These are phyloP conservation scores for Rhombomys opimus DNA, from an alignment of 2,113 vertebrate species.

Conservation along the genomic window DNA sequence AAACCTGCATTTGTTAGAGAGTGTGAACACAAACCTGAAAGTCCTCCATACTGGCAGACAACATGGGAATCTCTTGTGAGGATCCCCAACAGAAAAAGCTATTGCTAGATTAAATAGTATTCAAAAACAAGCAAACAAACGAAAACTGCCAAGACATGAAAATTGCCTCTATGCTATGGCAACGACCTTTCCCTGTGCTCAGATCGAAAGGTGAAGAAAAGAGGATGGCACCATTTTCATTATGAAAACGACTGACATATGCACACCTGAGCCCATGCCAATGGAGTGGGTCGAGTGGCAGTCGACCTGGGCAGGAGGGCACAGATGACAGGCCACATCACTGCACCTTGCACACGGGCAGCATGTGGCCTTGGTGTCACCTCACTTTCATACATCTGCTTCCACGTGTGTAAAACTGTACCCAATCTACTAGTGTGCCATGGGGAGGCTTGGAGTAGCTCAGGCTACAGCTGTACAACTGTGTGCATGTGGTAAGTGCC, in stretches of 20 bases:
- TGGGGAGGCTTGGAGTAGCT: background rate
- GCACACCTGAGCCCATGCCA: too few species aligned
- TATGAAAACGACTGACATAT: background rate
- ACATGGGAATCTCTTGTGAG: background rate
- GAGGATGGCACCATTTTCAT: background rate
- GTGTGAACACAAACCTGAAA: background rate
- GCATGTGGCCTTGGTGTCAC: background rate
- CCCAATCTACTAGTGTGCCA: accelerated
- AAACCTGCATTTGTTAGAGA: background rate
- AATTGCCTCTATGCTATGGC: background rate
- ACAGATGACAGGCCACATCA: background rate
- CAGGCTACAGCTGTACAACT: background rate
- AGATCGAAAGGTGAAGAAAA: background rate
- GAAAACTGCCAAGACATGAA: background rate
- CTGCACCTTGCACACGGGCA: background rate
- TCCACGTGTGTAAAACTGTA: background rate
- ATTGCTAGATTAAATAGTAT: background rate
- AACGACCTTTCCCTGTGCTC: background rate
- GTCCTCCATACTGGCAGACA: background rate
- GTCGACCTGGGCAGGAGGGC: background rate
- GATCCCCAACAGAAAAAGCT: slow-evolving; percentile 11
- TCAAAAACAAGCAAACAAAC: background rate
- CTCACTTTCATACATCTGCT: background rate
- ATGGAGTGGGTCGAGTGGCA: accelerated
- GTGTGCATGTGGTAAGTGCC: background rate